Percentiles rank a stretch among this genome's conserved stretches.
Evolutionary conservation across 2,888 invertebrate genomes (phyloP).

Genomic region (Ectemnius lituratus): DNA sequence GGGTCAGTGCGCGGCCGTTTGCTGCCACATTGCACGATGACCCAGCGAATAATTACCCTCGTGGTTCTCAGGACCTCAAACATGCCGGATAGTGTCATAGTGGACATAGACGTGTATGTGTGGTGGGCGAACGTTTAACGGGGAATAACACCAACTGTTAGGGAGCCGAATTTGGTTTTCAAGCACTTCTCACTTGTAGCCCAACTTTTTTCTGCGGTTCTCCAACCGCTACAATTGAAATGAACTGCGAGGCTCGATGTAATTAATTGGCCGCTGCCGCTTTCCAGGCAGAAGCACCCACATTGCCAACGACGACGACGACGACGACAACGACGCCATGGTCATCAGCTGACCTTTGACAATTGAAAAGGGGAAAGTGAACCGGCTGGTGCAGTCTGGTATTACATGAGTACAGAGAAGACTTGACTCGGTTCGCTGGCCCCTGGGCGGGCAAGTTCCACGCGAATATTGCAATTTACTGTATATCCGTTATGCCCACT

Average conservation of each 20-base stretch:
- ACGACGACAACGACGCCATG: constrained; percentile 14
- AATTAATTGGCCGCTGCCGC: not conserved
- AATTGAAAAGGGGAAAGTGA: constrained; percentile 40
- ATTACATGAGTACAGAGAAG: constrained; percentile 22
- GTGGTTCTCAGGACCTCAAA: constrained; percentile 16
- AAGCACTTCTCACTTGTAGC: too few relatives aligned
- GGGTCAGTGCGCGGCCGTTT: constrained; percentile 6
- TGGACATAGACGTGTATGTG: not conserved
- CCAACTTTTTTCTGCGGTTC: not conserved
- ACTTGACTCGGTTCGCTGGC: constrained; percentile 38
- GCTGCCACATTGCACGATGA: constrained; percentile 11
- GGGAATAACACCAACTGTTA: constrained; percentile 5
- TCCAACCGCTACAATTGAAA: constrained; percentile 18
- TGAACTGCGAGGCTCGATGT: not conserved
- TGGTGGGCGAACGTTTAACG: not conserved
- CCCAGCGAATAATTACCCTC: constrained; percentile 11
- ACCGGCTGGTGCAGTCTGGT: constrained; percentile 9
- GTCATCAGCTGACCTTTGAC: constrained; percentile 42
- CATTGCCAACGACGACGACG: not conserved
- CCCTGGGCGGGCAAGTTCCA: constrained; percentile 38
- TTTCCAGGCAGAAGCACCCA: not conserved
- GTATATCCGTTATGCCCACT: constrained; percentile 31
- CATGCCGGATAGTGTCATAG: not conserved
- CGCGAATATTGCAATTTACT: constrained; percentile 45
- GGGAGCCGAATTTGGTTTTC: not conserved